phyloP scores from a whole-genome alignment of 2,113 vertebrate species.

The Labeo catla region DNA sequence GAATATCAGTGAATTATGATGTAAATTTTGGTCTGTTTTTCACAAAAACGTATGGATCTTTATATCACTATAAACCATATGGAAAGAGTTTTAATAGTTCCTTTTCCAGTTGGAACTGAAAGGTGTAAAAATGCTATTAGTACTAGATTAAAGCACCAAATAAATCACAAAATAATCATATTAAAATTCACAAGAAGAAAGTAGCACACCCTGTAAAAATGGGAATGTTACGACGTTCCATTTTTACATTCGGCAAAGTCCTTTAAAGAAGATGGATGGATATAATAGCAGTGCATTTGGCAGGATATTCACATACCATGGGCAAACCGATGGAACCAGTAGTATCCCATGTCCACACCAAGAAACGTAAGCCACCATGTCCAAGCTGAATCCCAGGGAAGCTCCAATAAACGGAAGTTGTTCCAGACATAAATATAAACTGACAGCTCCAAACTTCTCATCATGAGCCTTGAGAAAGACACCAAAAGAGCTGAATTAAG shows the following conservation, averaged over 20 bases:
- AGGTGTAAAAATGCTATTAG: slow-evolving; percentile 11
- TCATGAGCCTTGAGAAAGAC: slow-evolving; percentile 75
- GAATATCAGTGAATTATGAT: not conserved
- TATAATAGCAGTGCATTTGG: not conserved
- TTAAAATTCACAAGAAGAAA: not conserved
- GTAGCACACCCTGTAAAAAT: not conserved
- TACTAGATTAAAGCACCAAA: not conserved
- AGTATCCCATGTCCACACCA: slow-evolving; percentile 89
- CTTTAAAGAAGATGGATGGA: not conserved
- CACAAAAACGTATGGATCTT: not conserved
- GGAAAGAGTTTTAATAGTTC: not conserved
- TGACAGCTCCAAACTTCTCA: slow-evolving; percentile 83
- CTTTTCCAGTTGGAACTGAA: not conserved
- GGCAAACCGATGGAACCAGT: slow-evolving; percentile 88
- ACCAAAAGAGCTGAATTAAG: not conserved
- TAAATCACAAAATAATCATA: not conserved
- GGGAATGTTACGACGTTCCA: not conserved
- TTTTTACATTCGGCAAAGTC: not conserved
- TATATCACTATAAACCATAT: not conserved
- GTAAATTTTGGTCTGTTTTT: not conserved
- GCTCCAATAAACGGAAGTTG: slow-evolving; percentile 79
- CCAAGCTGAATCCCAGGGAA: slow-evolving; percentile 90
- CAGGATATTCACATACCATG: slow-evolving; percentile 78
- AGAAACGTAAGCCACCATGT: slow-evolving; percentile 90
- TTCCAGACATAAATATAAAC: slow-evolving; percentile 88